Percentiles rank a stretch among this genome's conserved stretches.
Conservation (phyloP, 2,888 invertebrate species). For the Acheta domesticus region DNA sequence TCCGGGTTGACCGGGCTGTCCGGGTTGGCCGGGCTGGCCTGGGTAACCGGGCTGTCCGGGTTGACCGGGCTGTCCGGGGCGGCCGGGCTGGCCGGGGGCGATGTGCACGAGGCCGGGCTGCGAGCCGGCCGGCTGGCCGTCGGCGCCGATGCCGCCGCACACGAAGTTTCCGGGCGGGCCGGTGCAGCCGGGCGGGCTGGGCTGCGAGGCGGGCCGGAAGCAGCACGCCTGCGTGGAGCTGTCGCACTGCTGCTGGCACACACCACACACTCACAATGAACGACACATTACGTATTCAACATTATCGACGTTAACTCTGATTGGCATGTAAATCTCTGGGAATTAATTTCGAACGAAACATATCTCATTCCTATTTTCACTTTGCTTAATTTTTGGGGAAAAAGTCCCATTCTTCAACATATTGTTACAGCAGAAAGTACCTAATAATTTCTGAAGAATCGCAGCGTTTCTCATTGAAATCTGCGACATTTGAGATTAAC, state of each 20-base stretch:
- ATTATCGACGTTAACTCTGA: too few relatives aligned
- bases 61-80: constrained; percentile 30
- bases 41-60: constrained; percentile 36
- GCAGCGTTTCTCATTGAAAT: too few relatives aligned
- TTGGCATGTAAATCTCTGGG: too few relatives aligned
- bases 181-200: not conserved
- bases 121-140: not conserved
- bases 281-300: too few relatives aligned
- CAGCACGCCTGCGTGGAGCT: constrained; percentile 49
- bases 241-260: constrained; percentile 48
- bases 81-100: constrained; percentile 35
- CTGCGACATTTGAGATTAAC: too few relatives aligned
- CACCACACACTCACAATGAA: not conserved
- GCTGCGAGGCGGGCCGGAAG: constrained; percentile 40
- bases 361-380: too few relatives aligned
- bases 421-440: too few relatives aligned
- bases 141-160: not conserved
- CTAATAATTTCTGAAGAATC: too few relatives aligned
- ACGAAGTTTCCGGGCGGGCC: not conserved
- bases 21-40: not conserved
- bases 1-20: not conserved
- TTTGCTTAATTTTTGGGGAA: too few relatives aligned
- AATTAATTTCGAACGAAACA: too few relatives aligned
- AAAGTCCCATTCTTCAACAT: too few relatives aligned
- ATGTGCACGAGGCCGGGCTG: too few relatives aligned